Evolutionary conservation across 30 jellyfish, hydroid and myxozoan genomes (phyloP).

Genomic region (Clytia hemisphaerica): DNA sequence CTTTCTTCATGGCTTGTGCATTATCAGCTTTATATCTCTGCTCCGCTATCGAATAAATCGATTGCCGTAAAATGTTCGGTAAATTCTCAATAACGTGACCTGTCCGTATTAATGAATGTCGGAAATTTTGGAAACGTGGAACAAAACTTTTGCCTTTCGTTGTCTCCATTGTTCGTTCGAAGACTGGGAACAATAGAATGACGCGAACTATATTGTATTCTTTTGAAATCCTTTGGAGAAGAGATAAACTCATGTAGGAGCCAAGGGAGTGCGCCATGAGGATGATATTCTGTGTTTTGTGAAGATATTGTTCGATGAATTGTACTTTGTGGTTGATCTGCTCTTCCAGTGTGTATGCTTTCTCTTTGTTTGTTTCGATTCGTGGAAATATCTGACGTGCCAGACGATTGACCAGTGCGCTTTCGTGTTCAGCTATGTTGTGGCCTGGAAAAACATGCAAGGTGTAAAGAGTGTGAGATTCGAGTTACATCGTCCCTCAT

Average conservation of each 20-base stretch:
- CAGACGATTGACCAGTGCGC: slow-evolving; percentile 1
- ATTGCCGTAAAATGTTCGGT: too few species aligned
- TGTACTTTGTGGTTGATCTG: slow-evolving; percentile 48
- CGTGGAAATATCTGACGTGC: background rate
- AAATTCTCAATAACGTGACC: too few species aligned
- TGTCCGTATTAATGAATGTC: too few species aligned
- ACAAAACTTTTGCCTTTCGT: too few species aligned
- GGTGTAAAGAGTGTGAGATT: background rate
- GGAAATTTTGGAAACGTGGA: too few species aligned
- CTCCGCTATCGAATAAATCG: slow-evolving; percentile 6
- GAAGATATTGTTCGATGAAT: slow-evolving; percentile 20
- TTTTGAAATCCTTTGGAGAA: slow-evolving; percentile 28
- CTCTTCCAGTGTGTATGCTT: slow-evolving; percentile 32
- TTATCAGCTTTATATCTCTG: too few species aligned
- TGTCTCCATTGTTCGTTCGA: too few species aligned
- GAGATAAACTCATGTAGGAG: slow-evolving; percentile 34
- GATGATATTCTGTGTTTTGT: slow-evolving; percentile 20
- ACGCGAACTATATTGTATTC: slow-evolving; percentile 19
- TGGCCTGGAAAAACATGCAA: slow-evolving; percentile 35
- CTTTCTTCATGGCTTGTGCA: slow-evolving; percentile 4
- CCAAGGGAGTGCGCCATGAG: slow-evolving; percentile 64
- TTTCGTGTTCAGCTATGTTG: slow-evolving; percentile 30
- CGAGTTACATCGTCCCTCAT: background rate
- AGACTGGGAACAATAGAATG: too few species aligned
- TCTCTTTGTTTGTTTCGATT: background rate